Conservation (phyloP, 2,113 vertebrate genomes). For the Sphaerodactylus townsendi region DNA sequence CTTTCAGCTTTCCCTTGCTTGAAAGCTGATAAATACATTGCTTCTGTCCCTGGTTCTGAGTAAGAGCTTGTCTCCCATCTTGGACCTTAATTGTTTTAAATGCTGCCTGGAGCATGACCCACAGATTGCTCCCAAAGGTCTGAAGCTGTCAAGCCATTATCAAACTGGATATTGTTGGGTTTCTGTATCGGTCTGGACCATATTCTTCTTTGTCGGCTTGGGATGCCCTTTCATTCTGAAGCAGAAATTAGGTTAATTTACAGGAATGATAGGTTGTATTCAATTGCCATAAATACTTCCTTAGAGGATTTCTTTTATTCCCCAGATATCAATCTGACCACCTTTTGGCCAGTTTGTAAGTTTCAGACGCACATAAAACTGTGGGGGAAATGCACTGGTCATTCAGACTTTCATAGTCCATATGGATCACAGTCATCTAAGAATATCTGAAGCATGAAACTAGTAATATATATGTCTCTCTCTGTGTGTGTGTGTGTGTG, state of each 20-base stretch:
- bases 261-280: slow-evolving; percentile 2
- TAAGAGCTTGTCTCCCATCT: neutral
- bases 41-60: neutral
- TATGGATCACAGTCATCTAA: neutral
- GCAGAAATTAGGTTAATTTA: neutral
- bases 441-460: no score
- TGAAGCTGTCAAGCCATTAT: neutral
- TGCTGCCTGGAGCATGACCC: neutral
- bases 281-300: slow-evolving; percentile 2
- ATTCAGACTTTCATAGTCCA: neutral
- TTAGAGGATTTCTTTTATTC: neutral
- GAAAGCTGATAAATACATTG: neutral
- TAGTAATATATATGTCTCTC: no score
- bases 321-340: neutral
- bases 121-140: neutral
- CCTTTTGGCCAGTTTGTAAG: neutral
- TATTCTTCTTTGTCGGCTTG: neutral
- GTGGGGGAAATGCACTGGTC: neutral
- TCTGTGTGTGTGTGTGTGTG: no score
- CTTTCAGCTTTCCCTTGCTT: neutral
- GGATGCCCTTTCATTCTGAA: slow-evolving; percentile 23
- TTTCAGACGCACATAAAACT: neutral
- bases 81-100: neutral
- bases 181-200: neutral
- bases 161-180: neutral